A percentile compares a stretch with the other conserved stretches of the same genome.
phyloP scores from a whole-genome alignment of 2,797 vertebrate genomes.

The Graptemys geographica region DNA sequence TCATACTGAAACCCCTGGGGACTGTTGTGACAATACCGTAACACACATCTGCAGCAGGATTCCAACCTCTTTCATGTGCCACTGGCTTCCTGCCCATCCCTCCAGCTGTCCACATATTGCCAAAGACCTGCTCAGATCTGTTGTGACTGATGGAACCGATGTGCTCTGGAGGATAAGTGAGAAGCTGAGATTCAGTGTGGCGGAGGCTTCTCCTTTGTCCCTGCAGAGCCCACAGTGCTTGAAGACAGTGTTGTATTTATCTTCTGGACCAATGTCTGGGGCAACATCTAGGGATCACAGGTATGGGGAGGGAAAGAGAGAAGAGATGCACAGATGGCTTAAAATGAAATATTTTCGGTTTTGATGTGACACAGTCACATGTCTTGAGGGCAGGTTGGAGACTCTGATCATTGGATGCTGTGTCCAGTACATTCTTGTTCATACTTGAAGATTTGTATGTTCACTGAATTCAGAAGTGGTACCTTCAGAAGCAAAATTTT shows the following conservation, averaged over 20 bases:
- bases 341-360: rapidly evolving
- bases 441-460: neutral
- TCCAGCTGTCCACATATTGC: neutral
- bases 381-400: rapidly evolving
- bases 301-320: neutral
- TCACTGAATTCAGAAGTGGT: neutral
- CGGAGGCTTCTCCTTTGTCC: rapidly evolving
- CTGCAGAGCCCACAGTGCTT: neutral
- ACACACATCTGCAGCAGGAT: conserved; percentile 20
- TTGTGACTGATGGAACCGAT: neutral
- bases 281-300: rapidly evolving
- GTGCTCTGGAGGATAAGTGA: neutral
- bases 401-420: rapidly evolving
- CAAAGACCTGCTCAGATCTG: conserved; percentile 55
- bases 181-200: neutral
- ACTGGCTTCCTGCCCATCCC: neutral
- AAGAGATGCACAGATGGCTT: neutral
- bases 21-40: neutral
- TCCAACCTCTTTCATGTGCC: neutral
- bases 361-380: neutral
- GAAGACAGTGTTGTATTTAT: conserved; percentile 33
- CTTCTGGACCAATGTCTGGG: neutral
- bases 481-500: neutral
- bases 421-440: rapidly evolving
- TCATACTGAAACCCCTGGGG: neutral